A percentile compares a stretch with the other conserved stretches of the same genome.
These are phyloP conservation scores for Grantiella picta DNA, from an alignment of 2,113 vertebrate species.

Conservation along the genomic window DNA sequence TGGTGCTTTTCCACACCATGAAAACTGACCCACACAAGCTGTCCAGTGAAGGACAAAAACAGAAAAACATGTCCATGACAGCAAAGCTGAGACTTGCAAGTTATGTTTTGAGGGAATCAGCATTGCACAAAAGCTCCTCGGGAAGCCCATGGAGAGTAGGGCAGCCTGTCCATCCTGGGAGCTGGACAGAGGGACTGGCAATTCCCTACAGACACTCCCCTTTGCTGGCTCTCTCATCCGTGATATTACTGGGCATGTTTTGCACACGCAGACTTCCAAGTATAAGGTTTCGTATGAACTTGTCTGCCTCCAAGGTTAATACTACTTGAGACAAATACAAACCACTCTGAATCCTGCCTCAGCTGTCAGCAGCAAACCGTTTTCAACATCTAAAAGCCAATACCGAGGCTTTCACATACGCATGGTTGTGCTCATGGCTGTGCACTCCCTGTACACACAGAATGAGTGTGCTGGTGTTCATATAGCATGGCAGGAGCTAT, in stretches of 20 bases:
- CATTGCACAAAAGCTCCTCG: neutral
- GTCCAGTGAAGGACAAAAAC: neutral
- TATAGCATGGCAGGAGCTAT: neutral
- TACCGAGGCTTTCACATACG: neutral
- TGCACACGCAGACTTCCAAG: neutral
- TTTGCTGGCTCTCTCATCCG: rapidly evolving
- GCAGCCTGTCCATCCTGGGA: neutral
- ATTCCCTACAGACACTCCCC: neutral
- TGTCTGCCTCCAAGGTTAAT: conserved; percentile 29
- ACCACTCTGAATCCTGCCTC: neutral
- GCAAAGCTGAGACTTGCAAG: neutral
- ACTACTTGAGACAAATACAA: neutral
- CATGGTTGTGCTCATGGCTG: neutral
- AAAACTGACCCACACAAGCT: neutral
- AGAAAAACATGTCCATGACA: neutral
- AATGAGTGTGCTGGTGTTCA: neutral
- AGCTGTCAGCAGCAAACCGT: neutral
- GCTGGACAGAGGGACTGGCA: neutral
- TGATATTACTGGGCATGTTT: neutral
- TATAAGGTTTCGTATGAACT: conserved; percentile 17
- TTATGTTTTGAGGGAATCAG: neutral
- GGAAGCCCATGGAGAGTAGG: rapidly evolving
- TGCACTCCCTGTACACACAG: neutral
- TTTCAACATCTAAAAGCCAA: neutral
- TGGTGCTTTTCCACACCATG: neutral